Conservation (phyloP, 2,113 vertebrate species). For the Cynocephalus volans region DNA sequence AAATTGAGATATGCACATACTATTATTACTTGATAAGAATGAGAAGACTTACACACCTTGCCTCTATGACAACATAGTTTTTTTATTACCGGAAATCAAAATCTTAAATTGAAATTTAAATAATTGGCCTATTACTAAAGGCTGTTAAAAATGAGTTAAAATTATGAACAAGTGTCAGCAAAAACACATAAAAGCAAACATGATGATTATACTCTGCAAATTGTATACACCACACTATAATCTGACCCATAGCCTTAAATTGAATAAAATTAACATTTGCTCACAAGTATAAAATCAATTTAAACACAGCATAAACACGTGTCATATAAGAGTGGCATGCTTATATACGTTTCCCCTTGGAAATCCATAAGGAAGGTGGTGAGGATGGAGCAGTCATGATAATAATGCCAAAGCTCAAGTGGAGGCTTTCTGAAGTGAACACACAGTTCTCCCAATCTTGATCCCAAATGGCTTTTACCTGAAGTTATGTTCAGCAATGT, state of each 20-base stretch:
- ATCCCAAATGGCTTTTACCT: neutral
- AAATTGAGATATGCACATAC: slow-evolving; percentile 45
- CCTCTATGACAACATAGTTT: neutral
- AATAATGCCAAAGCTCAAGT: neutral
- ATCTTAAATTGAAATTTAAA: slow-evolving; percentile 58
- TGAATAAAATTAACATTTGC: slow-evolving; percentile 24
- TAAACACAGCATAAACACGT: neutral
- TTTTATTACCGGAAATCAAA: slow-evolving; percentile 21
- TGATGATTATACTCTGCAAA: slow-evolving; percentile 28
- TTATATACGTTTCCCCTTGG: neutral
- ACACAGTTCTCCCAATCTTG: neutral
- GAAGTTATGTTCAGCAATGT: neutral
- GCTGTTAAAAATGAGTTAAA: slow-evolving; percentile 49
- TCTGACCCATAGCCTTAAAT: neutral
- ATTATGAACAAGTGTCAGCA: neutral
- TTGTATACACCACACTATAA: neutral
- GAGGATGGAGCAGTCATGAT: neutral
- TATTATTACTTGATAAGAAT: slow-evolving; percentile 41
- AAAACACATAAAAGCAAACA: slow-evolving; percentile 30
- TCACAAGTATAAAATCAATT: slow-evolving; percentile 24
- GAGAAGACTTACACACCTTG: slow-evolving; percentile 30
- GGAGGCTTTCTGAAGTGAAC: neutral
- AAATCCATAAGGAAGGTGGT: neutral
- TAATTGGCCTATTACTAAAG: neutral
- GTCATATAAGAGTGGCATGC: neutral